Percentiles rank a stretch among this genome's conserved stretches.
phyloP scores from a whole-genome alignment of 2,113 vertebrate genomes.

The Zingel zingel region DNA sequence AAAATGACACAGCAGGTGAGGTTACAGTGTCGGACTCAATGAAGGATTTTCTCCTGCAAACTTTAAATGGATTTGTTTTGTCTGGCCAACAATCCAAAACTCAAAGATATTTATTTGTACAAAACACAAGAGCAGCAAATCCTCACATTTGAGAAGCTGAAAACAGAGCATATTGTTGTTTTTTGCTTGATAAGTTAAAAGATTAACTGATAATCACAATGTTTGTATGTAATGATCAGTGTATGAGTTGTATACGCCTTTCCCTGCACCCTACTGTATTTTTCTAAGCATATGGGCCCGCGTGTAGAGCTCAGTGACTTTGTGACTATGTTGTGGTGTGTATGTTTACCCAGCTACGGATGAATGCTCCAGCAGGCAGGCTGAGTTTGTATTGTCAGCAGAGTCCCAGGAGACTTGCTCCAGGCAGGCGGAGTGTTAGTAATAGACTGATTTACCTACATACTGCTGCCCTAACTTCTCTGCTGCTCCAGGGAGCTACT shows the following conservation, averaged over 20 bases:
- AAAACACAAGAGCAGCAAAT: neutral
- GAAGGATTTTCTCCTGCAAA: neutral
- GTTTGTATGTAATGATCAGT: neutral
- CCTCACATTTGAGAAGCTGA: too few relatives aligned
- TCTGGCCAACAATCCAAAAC: neutral
- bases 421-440: constrained; percentile 62
- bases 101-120: neutral
- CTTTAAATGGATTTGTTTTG: neutral
- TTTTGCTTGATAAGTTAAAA: neutral
- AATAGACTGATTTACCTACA: constrained; percentile 75
- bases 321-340: constrained; percentile 16
- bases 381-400: constrained; percentile 66
- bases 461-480: constrained; percentile 60
- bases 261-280: constrained; percentile 17
- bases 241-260: constrained; percentile 1
- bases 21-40: neutral
- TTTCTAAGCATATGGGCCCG: constrained; percentile 32
- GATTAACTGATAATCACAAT: neutral
- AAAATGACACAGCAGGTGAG: neutral
- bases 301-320: constrained; percentile 35
- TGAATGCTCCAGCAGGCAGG: constrained; percentile 65
- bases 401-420: constrained; percentile 59
- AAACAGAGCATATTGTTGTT: too few relatives aligned
- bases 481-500: constrained; percentile 55
- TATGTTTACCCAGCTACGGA: constrained; percentile 65